These are phyloP conservation scores for Catharus ustulatus DNA, from an alignment of 2,797 vertebrate genomes.

Conservation along the genomic window DNA sequence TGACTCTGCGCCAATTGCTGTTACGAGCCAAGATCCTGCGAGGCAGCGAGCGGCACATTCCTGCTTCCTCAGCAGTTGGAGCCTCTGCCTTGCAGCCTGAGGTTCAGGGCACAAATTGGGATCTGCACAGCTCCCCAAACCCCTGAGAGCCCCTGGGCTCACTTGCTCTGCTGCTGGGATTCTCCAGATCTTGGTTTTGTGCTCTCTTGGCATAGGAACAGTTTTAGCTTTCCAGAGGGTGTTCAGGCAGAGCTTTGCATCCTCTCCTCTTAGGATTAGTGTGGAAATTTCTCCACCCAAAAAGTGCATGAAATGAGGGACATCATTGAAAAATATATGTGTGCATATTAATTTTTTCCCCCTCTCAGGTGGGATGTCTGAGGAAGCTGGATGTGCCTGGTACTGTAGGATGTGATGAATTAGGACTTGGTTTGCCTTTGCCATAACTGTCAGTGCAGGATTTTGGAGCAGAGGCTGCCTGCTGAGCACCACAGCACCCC, in stretches of 20 bases:
- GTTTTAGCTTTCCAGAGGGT: not conserved
- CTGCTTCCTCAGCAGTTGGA: constrained; percentile 32
- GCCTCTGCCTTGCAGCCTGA: not conserved
- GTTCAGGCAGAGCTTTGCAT: not conserved
- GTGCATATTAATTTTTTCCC: not conserved
- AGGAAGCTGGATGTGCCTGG: not conserved
- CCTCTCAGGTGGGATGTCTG: not conserved
- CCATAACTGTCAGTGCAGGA: not conserved
- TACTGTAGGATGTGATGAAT: rapidly evolving
- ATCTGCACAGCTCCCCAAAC: not conserved
- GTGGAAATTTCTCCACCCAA: not conserved
- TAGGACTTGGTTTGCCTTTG: not conserved
- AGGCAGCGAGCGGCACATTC: not conserved
- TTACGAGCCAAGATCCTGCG: constrained; percentile 15
- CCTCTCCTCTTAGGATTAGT: rapidly evolving
- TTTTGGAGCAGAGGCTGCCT: not conserved
- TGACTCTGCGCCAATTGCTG: constrained; percentile 54
- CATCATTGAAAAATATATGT: rapidly evolving
- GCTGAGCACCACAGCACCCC: not conserved
- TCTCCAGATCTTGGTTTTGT: rapidly evolving
- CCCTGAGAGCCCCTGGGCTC: rapidly evolving
- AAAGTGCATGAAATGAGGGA: not conserved
- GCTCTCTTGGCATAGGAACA: not conserved
- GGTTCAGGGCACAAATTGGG: not conserved
- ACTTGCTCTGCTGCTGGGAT: not conserved